Percentiles rank a stretch among this genome's conserved stretches.
Conservation (phyloP, 2,113 vertebrate species). For the Sphyrna mokarran region DNA sequence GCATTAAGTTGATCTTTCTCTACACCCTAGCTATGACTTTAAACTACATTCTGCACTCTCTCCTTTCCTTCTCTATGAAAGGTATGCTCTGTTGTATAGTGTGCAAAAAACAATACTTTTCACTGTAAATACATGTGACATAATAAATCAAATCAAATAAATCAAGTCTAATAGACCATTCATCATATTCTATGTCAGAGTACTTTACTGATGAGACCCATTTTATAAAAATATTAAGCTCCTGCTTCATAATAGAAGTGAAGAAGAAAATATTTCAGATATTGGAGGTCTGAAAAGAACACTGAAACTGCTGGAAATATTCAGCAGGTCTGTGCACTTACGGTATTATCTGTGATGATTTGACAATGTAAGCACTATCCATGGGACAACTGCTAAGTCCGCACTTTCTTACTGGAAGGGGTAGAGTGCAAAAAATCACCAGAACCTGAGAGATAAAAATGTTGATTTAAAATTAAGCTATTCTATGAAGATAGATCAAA, state of each 20-base stretch:
- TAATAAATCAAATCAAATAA: too few species aligned
- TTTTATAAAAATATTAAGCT: constrained; percentile 7
- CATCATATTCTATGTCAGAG: constrained; percentile 4
- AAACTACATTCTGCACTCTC: too few species aligned
- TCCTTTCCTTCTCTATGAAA: too few species aligned
- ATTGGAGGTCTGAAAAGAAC: background rate
- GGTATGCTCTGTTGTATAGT: too few species aligned
- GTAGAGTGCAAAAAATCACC: background rate
- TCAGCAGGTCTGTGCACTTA: background rate
- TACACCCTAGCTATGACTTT: too few species aligned
- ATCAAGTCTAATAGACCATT: background rate
- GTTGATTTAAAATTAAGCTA: background rate
- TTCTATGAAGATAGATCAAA: background rate
- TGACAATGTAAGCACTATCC: background rate
- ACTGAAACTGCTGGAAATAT: background rate
- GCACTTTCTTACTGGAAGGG: background rate
- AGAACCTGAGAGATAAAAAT: background rate
- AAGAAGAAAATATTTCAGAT: background rate
- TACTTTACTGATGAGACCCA: background rate
- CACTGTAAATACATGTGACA: too few species aligned
- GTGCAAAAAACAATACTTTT: too few species aligned
- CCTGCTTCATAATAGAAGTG: background rate
- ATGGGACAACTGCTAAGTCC: background rate
- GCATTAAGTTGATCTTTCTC: too few species aligned
- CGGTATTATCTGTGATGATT: background rate